These are phyloP conservation scores for Polyommatus iphigenia DNA, from an alignment of 2,888 invertebrate genomes.

Conservation along the genomic window DNA sequence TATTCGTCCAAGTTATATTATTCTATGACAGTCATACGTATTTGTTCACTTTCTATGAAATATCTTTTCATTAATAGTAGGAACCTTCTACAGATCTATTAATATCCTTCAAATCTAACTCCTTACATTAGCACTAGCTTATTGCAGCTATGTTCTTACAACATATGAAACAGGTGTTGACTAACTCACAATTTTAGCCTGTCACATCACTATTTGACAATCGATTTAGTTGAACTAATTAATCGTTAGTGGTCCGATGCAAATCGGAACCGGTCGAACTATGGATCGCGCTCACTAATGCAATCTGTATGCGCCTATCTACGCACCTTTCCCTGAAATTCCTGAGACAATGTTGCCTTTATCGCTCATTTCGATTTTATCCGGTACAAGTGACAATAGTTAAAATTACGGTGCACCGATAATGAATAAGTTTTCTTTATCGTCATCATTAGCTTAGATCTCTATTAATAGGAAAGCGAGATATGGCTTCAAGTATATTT, in stretches of 20 bases:
- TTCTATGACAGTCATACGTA: not conserved
- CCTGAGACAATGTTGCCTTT: constrained; percentile 35
- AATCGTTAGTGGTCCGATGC: constrained; percentile 42
- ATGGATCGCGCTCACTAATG: constrained; percentile 43
- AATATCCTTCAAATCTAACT: not conserved
- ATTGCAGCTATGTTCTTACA: not conserved
- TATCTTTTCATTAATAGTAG: not conserved
- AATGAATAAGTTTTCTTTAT: constrained; percentile 7
- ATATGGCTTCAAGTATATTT: not conserved
- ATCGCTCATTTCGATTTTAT: constrained; percentile 37
- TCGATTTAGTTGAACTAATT: constrained; percentile 23
- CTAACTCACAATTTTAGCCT: not conserved
- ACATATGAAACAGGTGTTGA: constrained; percentile 4
- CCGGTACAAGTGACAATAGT: constrained; percentile 32
- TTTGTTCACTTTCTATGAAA: not conserved
- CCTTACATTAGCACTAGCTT: not conserved
- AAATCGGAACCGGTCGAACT: constrained; percentile 48
- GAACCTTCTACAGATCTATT: not conserved
- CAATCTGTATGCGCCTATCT: constrained; percentile 44
- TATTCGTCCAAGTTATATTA: too few relatives aligned
- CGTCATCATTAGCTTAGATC: not conserved
- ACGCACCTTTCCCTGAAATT: constrained; percentile 47
- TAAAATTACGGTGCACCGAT: constrained; percentile 7
- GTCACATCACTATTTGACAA: constrained; percentile 30
- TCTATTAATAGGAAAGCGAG: not conserved